Evolutionary conservation across 1,140 invertebrate genomes (phyloP).

Genomic region (Coptotermes formosanus): DNA sequence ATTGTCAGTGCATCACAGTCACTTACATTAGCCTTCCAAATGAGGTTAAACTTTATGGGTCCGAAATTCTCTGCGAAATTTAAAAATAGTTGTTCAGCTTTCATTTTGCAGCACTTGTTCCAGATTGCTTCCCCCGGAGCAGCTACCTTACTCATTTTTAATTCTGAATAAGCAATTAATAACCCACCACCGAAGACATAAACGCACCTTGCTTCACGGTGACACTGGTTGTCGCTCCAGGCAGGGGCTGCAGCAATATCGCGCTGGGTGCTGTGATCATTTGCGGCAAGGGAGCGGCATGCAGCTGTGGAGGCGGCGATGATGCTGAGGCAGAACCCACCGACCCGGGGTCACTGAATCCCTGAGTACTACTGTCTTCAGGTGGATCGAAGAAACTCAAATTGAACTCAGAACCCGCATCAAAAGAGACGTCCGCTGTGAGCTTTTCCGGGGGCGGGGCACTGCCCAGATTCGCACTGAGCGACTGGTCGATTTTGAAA

Average conservation of each 20-base stretch:
- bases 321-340: conserved; percentile 60
- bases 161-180: too few species aligned
- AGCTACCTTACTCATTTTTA: too few species aligned
- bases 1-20: too few species aligned
- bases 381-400: conserved; percentile 73
- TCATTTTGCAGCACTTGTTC: too few species aligned
- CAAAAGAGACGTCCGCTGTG: conserved; percentile 51
- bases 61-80: too few species aligned
- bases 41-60: too few species aligned
- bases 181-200: too few species aligned
- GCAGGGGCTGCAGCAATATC: conserved; percentile 22
- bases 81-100: too few species aligned
- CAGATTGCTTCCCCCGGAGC: too few species aligned
- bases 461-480: conserved; percentile 28
- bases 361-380: conserved; percentile 59
- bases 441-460: conserved; percentile 32
- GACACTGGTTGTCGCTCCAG: not conserved
- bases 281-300: conserved; percentile 26
- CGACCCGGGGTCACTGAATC: conserved; percentile 65
- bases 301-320: conserved; percentile 50
- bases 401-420: conserved; percentile 73
- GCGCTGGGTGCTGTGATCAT: not conserved
- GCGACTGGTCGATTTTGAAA: conserved; percentile 30
- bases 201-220: conserved; percentile 31
- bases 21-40: too few species aligned